Conservation (phyloP, 1,140 invertebrate genomes). For the Habropoda laboriosa region DNA sequence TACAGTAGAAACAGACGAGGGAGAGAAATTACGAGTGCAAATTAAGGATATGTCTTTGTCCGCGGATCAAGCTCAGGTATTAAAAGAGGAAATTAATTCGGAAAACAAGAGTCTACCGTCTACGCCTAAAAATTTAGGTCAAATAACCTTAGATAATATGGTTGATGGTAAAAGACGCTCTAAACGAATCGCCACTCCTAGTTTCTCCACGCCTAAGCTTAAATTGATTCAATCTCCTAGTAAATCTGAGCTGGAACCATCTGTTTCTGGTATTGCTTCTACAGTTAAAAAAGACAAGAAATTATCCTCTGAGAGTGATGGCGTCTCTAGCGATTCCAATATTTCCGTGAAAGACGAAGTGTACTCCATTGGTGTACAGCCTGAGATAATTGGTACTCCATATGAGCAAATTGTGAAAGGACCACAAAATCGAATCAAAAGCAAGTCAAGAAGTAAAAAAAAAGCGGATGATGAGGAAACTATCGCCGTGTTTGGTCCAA, state of each 20-base stretch:
- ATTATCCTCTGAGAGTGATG: constrained; percentile 44
- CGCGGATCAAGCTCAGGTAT: constrained; percentile 71
- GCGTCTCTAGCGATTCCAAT: constrained; percentile 55
- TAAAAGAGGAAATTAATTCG: constrained; percentile 64
- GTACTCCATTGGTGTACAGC: constrained; percentile 81
- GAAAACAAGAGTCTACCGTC: constrained; percentile 63
- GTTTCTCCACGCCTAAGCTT: constrained; percentile 55
- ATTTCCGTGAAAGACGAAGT: constrained; percentile 46
- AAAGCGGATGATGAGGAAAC: constrained; percentile 76
- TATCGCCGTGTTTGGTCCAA: constrained; percentile 81
- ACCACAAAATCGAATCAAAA: constrained; percentile 67
- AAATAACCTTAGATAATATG: constrained; percentile 75
- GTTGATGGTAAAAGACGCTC: constrained; percentile 73
- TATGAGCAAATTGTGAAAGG: constrained; percentile 62
- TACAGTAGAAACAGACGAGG: constrained; percentile 70
- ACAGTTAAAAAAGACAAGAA: constrained; percentile 23
- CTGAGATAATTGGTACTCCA: constrained; percentile 81
- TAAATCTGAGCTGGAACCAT: constrained; percentile 47
- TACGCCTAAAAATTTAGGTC: constrained; percentile 69
- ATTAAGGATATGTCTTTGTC: constrained; percentile 73
- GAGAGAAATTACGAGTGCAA: constrained; percentile 66
- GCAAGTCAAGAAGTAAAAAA: constrained; percentile 65
- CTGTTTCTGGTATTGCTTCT: constrained; percentile 55
- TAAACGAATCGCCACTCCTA: constrained; percentile 61
- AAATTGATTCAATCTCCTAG: neutral